Base-by-base conservation (phyloP, 2,888 invertebrate genomes). In the Tetragonula carbonaria region DNA sequence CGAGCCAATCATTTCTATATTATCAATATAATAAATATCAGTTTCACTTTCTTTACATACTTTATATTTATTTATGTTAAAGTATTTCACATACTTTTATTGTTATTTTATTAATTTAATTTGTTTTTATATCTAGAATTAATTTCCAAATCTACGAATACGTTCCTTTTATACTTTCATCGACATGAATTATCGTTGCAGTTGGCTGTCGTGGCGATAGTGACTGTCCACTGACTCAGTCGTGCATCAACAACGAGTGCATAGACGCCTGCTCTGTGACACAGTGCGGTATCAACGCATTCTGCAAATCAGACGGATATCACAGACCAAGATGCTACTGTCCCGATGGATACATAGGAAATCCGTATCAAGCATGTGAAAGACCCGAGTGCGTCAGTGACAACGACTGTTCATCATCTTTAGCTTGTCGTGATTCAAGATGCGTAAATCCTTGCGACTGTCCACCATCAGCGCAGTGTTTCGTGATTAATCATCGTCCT, bases 391-490 rank as follows among this genome's bases (percentile, higher is more conserved):
- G 98, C 93, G 95, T 96, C 5, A 94, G 93, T 4, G 97, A 98
- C 92, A 95, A 96, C 8, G 98, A 98, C 88, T 98, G 98, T 91
- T 96, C 97, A 0, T 96, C 96, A 86, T 97, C 97, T 95, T 95
- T 98, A 88, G 97, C 98, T 14, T 98, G 98, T 92, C 95, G 96
- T 85, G 96, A 96, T 89, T 97, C 97, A 91, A 96, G 96, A 81
- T 99, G 98, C 92, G 96, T 96, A 91, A 97, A 97, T 95, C 98
- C 98, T 13, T 98, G 98, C 94, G 96, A 97, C 76, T 98, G 98
- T 93, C 97, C 97, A n/a, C 95, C 96, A 11, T 96, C 96, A 16
- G 97, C 98, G 2, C 95, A 96, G 82, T 98, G 98, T 91, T 96
- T 95, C 2, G 98, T 98, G 8, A 95, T 96, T 75, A 97, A 97